phyloP scores from a whole-genome alignment of 1,140 invertebrate genomes.

The Hylaeus volcanicus region DNA sequence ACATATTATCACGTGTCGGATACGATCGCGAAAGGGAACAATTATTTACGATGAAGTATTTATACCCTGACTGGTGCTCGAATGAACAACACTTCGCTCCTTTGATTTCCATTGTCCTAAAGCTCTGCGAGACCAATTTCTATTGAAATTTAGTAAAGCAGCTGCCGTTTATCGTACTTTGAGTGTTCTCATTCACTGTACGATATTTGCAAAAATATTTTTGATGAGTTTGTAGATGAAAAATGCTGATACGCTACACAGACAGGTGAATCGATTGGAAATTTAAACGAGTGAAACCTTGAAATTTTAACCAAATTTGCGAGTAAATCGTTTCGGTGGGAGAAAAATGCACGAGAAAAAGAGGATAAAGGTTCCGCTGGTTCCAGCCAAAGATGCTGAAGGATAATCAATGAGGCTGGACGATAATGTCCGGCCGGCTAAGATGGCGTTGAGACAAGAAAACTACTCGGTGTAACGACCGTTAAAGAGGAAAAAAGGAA shows the following conservation, averaged over 20 bases:
- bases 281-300: no score
- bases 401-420: constrained; percentile 69
- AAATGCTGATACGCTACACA: no score
- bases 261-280: no score
- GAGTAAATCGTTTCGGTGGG: not conserved
- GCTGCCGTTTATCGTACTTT: not conserved
- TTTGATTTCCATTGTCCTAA: constrained; percentile 25
- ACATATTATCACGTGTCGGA: no score
- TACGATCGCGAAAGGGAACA: not conserved
- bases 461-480: constrained; percentile 66
- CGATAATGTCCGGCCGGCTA: constrained; percentile 71
- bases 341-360: not conserved
- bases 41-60: constrained; percentile 16
- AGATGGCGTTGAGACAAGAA: constrained; percentile 77
- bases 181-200: no score
- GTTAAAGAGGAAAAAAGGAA: constrained; percentile 65
- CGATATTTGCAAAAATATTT: not conserved
- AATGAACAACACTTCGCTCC: constrained; percentile 5
- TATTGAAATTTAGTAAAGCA: constrained; percentile 5
- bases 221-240: no score
- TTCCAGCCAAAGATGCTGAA: not conserved
- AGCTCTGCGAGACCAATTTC: not conserved
- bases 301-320: not conserved
- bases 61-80: not conserved
- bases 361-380: not conserved